These are phyloP conservation scores for Drosophila pseudotalamancana DNA, from an alignment of 2,888 invertebrate genomes.

Conservation along the genomic window DNA sequence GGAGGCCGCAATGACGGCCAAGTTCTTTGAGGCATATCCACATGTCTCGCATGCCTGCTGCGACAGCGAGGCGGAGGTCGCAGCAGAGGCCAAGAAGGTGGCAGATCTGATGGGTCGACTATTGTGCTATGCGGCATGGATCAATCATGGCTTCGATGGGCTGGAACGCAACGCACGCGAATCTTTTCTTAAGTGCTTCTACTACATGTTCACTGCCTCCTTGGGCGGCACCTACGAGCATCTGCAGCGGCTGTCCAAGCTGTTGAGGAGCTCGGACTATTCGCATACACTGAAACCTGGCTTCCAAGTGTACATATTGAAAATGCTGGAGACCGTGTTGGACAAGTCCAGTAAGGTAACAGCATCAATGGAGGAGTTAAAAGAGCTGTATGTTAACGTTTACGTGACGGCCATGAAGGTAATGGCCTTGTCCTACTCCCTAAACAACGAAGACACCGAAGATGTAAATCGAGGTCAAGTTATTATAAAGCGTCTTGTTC, in stretches of 20 bases:
- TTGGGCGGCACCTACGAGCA: slow-evolving; percentile 64
- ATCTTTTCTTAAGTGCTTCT: slow-evolving; percentile 82
- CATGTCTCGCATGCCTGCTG: slow-evolving; percentile 80
- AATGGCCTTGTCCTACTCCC: slow-evolving; percentile 74
- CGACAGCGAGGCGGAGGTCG: slow-evolving; percentile 73
- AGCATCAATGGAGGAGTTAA: slow-evolving; percentile 43
- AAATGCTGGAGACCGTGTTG: slow-evolving; percentile 66
- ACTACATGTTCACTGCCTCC: slow-evolving; percentile 75
- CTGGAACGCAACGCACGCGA: slow-evolving; percentile 76
- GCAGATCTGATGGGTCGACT: slow-evolving; percentile 82
- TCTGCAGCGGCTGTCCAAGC: slow-evolving; percentile 62
- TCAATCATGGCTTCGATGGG: slow-evolving; percentile 78
- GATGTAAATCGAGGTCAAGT: slow-evolving; percentile 41
- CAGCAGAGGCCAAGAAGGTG: slow-evolving; percentile 80
- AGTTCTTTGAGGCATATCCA: slow-evolving; percentile 82
- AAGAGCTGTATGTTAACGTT: slow-evolving; percentile 55
- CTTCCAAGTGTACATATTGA: slow-evolving; percentile 78
- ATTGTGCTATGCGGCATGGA: slow-evolving; percentile 81
- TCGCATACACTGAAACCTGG: slow-evolving; percentile 77
- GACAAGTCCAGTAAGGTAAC: slow-evolving; percentile 47
- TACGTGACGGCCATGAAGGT: slow-evolving; percentile 81
- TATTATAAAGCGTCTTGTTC: slow-evolving; percentile 64
- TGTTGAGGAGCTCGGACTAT: slow-evolving; percentile 73
- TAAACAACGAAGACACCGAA: slow-evolving; percentile 26
- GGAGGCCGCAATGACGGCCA: slow-evolving; percentile 82